These are phyloP conservation scores for Lipophrys pholis DNA, from an alignment of 2,113 vertebrate genomes.

Conservation along the genomic window DNA sequence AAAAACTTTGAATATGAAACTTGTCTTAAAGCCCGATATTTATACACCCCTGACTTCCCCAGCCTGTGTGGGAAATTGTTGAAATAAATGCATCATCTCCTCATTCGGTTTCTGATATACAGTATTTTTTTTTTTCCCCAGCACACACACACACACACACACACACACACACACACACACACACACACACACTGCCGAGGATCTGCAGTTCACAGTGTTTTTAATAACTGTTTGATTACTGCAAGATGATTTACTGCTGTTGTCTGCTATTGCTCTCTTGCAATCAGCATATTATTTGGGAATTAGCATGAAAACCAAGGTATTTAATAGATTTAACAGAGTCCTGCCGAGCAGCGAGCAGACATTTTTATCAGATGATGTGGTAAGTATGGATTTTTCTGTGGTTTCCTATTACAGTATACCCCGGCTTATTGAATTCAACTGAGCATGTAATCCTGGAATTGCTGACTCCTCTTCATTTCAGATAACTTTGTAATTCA, in stretches of 20 bases:
- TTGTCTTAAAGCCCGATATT: conserved; percentile 5
- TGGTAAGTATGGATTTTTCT: conserved; percentile 76
- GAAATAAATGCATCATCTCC: conserved; percentile 16
- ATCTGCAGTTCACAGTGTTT: conserved; percentile 32
- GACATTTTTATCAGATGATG: conserved; percentile 77
- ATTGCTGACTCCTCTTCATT: conserved; percentile 72
- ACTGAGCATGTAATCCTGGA: conserved; percentile 74
- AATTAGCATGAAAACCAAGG: conserved; percentile 55
- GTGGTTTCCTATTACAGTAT: conserved; percentile 72
- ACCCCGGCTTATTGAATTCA: conserved; percentile 69
- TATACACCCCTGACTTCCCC: conserved; percentile 25
- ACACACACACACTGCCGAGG: conserved; percentile 23
- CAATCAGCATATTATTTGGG: conserved; percentile 59
- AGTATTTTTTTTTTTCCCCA: conserved; percentile 21
- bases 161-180: too few relatives aligned
- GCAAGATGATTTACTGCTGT: conserved; percentile 45
- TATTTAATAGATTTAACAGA: conserved; percentile 72
- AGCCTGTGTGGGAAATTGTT: conserved; percentile 32
- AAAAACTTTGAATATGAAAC: background rate
- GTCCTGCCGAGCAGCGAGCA: conserved; percentile 58
- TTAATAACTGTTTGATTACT: conserved; percentile 62
- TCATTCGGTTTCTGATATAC: conserved; percentile 20
- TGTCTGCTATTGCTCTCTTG: conserved; percentile 44
- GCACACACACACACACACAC: too few relatives aligned
- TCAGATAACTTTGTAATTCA: conserved; percentile 70